Conservation (phyloP, 2,113 vertebrate species). For the Bettongia penicillata region DNA sequence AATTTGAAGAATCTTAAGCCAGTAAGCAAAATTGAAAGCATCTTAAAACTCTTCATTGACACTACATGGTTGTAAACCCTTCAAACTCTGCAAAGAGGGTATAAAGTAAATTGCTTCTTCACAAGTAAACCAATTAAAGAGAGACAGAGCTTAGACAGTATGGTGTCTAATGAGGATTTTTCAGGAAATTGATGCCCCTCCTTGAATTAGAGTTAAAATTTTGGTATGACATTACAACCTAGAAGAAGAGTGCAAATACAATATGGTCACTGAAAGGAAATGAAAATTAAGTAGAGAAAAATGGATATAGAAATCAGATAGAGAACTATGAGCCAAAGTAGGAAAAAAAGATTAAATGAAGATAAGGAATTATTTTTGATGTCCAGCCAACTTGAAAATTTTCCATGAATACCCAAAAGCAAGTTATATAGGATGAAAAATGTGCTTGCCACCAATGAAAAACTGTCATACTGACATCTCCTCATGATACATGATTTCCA, state of each 20-base stretch:
- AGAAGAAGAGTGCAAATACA: neutral
- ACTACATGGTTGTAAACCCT: conserved; percentile 77
- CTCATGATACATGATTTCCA: conserved; percentile 13
- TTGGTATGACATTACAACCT: conserved; percentile 46
- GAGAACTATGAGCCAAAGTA: neutral
- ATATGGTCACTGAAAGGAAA: neutral
- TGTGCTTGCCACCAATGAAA: conserved; percentile 66
- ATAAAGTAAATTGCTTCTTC: conserved; percentile 77
- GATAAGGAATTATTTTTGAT: conserved; percentile 27
- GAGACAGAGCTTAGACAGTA: conserved; percentile 73
- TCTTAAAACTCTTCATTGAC: conserved; percentile 75
- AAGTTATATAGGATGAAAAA: conserved; percentile 51
- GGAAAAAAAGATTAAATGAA: conserved; percentile 41
- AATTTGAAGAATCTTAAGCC: conserved; percentile 52
- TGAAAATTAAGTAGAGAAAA: neutral
- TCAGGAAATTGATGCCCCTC: conserved; percentile 74
- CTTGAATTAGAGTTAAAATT: conserved; percentile 78
- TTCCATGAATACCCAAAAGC: conserved; percentile 66
- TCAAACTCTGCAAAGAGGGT: conserved; percentile 73
- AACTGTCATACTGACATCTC: conserved; percentile 7
- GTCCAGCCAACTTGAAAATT: neutral
- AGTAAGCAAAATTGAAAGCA: conserved; percentile 72
- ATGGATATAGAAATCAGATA: neutral
- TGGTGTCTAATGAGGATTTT: conserved; percentile 73
- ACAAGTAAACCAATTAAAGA: conserved; percentile 76